Evolutionary conservation across 1,140 invertebrate species (phyloP), one percentile per base, ranked within the genome.

Genomic region (Drosophila sproati): DNA sequence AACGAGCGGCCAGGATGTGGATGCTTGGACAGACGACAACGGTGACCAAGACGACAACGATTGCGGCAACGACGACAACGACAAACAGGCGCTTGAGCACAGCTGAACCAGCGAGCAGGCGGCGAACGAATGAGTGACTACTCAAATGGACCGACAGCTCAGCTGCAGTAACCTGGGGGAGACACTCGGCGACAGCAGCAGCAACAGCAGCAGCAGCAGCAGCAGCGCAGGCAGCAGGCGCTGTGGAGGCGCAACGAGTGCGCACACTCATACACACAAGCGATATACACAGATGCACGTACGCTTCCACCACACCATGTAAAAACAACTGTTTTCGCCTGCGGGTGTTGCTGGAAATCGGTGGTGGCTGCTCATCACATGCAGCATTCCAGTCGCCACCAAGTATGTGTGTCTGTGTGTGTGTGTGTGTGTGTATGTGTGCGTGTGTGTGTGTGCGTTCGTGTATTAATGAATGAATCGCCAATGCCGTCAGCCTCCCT

Each of bases 391-490:
- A 88, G 83, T 54, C 69, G 69, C 80, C 59, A 43, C 3, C n/a
- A n/a, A 4, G 6, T 12, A 12, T 62, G 55, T 45, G 51, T 55
- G 51, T 47, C 39, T 45, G 31, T 59, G 8, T 47, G 43, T 10
- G 34, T 12, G 29, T 34, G 45, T 31, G n/a, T 57, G n/a, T 35
- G 34, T 59, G 47, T 50, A 48, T 50, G 28, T 54, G 67, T 70
- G 12, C 50, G 35, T 12, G 51, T 69, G 54, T 37, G 12, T 48
- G 35, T n/a, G 35, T 61, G 66, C 81, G 82, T 78, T 63, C 82
- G 82, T 87, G 85, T 88, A 83, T 88, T 87, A 87, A 86, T 87
- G 83, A 87, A 87, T 87, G 83, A 87, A 87, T 77, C 77, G 80
- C 83, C 83, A 89, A 88, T 79, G 77, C 82, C 54, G 60, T 76